Base-by-base conservation (phyloP, 2,888 invertebrate genomes). In the Piscicola geometra region DNA sequence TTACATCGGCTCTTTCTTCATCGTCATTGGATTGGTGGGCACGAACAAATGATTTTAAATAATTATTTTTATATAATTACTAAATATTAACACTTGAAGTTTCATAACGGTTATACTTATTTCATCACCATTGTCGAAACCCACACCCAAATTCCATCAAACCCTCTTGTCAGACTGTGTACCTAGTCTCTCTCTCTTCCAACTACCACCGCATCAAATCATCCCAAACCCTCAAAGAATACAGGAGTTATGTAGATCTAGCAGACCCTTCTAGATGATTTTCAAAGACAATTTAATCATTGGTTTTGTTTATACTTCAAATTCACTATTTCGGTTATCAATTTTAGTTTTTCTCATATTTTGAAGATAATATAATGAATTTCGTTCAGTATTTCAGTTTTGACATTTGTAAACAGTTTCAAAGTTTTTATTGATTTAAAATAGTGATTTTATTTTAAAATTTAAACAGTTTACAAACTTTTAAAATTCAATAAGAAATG, bases 1-100 rank as follows among this genome's bases (percentile, higher is more conserved):
- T 0, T 82, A 81, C 79, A 81, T 79, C 76, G 82, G 83, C 2
- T 80, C 82, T 21, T 77, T 81, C n/a, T 77, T 84, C 3, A 81
- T 84, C 66, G 81, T 83, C 33, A 56, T 85, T 36, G 84, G 83
- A 36, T 80, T 84, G 83, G 85, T 85, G 30, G n/a, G 30, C 12
- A 64, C 12, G n/a, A 64, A 25, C 9, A n/a, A 15, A 64, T 64
- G n/a, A 15, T 25, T 64, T 64, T 15, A 64, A 9, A 9, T 64
- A 15, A 64, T 12, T 64, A 64, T 64, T 64, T 68, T 12, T 18
- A 12, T 68, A 12, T 32, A 68, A 30, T 68, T 68, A 68, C 3
- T 32, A 30, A 64, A 50, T 64, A 5, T 33, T 28, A 73, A 56
- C 41, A 33, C 30, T 33, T 30, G 33, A 60, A n/a, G 28, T 47